Base-by-base conservation (phyloP, 2,888 invertebrate genomes). In the Drosophila subquinaria region DNA sequence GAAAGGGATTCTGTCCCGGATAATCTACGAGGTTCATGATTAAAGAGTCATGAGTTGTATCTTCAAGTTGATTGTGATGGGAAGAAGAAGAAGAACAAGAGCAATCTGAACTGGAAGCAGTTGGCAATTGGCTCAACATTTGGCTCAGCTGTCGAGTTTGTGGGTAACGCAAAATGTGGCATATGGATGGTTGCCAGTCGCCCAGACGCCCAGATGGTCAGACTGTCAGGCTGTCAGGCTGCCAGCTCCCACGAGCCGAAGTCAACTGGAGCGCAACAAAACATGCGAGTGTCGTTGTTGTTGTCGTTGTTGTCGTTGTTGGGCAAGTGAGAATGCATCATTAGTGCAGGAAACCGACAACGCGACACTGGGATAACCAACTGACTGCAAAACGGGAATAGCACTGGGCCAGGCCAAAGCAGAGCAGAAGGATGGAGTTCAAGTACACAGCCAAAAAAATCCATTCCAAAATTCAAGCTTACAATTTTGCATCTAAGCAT, bases 241-340 rank as follows among this genome's bases (percentile, higher is more conserved):
- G 64, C 55, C 74, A 72, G 68, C 68, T 67, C 70, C 72, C 75
- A 56, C 35, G 62, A 67, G 70, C 57, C 76, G 74, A 71, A 82
- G 65, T 64, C 68, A 76, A 82, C 77, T 85, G 68, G 72, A 75
- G 75, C 73, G 67, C 71, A 63, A 71, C 63, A 71, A 56, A 71
- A 59, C 69, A 76, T 59, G 42, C 45, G 57, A 78, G 55, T 55
- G 15, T 40, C 57, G 77, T 36, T 47, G 36, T 40, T 30, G 67
- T 36, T 36, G 56, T 55, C 42, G 65, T n/a, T 60, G 69, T 43
- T 50, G 56, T 53, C 53, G 53, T 42, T n/a, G n/a, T n/a, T 68
- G 62, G 56, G 53, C 61, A 62, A 74, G 74, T 66, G 79, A 70
- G 73, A 80, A 76, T 73, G 74, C 82, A 81, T 78, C 82, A 79